A percentile compares a stretch with the other conserved stretches of the same genome.
Evolutionary conservation across 2,888 invertebrate genomes (phyloP).

Genomic region (Alentia gelatinosa): DNA sequence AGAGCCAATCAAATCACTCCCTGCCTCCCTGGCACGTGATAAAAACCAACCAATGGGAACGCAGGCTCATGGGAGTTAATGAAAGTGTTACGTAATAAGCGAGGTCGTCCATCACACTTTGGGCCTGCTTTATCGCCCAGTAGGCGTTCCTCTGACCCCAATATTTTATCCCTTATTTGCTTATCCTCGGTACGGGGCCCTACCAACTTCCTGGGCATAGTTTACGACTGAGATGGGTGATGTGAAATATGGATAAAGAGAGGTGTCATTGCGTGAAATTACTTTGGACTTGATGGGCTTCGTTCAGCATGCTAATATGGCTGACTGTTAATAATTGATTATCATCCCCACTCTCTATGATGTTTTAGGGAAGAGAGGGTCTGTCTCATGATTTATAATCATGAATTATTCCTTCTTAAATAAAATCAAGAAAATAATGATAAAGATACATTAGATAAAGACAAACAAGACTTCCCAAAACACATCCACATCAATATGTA

Average conservation of each 20-base stretch:
- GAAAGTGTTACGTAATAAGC: slow-evolving; percentile 22
- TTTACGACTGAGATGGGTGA: slow-evolving; percentile 16
- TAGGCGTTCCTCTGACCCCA: background rate
- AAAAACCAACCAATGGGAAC: background rate
- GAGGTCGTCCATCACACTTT: background rate
- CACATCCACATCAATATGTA: background rate
- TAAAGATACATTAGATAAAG: background rate
- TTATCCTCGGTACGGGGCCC: slow-evolving; percentile 16
- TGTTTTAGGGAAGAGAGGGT: background rate
- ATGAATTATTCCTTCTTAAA: background rate
- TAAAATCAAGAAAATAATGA: background rate
- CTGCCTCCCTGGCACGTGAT: background rate
- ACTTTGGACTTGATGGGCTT: slow-evolving; percentile 15
- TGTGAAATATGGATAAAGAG: slow-evolving; percentile 26
- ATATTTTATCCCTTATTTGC: slow-evolving; percentile 10
- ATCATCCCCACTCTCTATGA: background rate
- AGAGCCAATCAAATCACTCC: slow-evolving; percentile 15
- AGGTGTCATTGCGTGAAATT: slow-evolving; percentile 31
- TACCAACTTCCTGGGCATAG: background rate
- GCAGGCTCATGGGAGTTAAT: background rate
- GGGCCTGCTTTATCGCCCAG: background rate
- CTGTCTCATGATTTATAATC: background rate
- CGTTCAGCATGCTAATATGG: slow-evolving; percentile 28
- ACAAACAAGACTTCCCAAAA: background rate
- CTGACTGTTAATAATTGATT: slow-evolving; percentile 6